These are phyloP conservation scores for Peromyscus polionotus DNA, from an alignment of 2,113 vertebrate genomes.

Conservation along the genomic window DNA sequence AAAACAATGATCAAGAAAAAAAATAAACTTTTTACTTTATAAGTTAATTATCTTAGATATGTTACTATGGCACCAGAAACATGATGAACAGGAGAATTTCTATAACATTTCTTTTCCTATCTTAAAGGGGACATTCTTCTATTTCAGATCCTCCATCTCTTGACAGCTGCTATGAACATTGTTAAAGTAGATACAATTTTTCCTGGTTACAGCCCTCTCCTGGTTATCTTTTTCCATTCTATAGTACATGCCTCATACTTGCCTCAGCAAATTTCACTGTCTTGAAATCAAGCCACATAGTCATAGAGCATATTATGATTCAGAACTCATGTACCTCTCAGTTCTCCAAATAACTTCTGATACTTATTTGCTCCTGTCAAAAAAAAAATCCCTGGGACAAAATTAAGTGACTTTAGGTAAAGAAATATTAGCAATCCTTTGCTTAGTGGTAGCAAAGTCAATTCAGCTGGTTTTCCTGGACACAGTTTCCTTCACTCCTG, in stretches of 20 bases:
- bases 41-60: not conserved
- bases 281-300: not conserved
- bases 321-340: not conserved
- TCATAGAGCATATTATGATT: not conserved
- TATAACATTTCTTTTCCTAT: not conserved
- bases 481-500: not conserved
- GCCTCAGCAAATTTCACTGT: not conserved
- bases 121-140: too few relatives aligned
- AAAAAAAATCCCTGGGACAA: not conserved
- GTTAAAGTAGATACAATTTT: not conserved
- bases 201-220: accelerated
- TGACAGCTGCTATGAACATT: not conserved
- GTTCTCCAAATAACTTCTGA: not conserved
- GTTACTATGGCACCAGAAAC: not conserved
- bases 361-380: not conserved
- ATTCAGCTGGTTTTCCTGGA: not conserved
- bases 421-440: not conserved
- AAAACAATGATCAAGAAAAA: not conserved
- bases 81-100: not conserved
- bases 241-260: accelerated
- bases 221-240: not conserved
- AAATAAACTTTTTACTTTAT: not conserved
- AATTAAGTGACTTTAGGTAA: not conserved
- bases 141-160: not conserved
- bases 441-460: not conserved